phyloP scores from a whole-genome alignment of 2,888 invertebrate species.

The Andrena haemorrhoa region DNA sequence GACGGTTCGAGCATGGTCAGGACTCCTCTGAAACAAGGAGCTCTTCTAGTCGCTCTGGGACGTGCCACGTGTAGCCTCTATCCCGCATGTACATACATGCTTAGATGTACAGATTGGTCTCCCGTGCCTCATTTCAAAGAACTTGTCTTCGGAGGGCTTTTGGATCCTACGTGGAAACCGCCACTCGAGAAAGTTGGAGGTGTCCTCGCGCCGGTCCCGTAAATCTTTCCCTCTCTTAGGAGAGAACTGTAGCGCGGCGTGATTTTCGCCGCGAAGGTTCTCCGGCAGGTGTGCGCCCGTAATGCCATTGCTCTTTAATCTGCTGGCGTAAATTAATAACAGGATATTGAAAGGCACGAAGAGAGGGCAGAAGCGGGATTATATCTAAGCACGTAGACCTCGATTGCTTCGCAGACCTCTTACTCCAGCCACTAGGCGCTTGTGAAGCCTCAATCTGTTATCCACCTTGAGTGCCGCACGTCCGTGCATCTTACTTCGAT shows the following conservation, averaged over 20 bases:
- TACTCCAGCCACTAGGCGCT: neutral
- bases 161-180: constrained; percentile 12
- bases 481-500: constrained; percentile 14
- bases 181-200: constrained; percentile 23
- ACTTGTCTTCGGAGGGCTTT: constrained; percentile 23
- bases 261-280: constrained; percentile 1
- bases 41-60: constrained; percentile 25
- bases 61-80: constrained; percentile 8
- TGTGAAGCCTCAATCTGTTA: constrained; percentile 33
- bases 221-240: constrained; percentile 21
- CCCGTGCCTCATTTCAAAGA: constrained; percentile 40
- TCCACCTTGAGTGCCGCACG: constrained; percentile 24
- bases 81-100: constrained; percentile 2
- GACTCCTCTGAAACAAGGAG: neutral
- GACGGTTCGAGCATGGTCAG: too few relatives aligned
- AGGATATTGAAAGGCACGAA: neutral
- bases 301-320: constrained; percentile 6
- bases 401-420: constrained; percentile 6
- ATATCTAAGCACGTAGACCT: constrained; percentile 3
- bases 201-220: neutral
- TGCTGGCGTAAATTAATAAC: constrained; percentile 25
- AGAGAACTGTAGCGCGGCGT: neutral
- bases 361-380: neutral
- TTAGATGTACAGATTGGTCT: constrained; percentile 43
- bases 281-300: neutral